phyloP scores from a whole-genome alignment of 2,113 vertebrate genomes.

The Rutilus rutilus region DNA sequence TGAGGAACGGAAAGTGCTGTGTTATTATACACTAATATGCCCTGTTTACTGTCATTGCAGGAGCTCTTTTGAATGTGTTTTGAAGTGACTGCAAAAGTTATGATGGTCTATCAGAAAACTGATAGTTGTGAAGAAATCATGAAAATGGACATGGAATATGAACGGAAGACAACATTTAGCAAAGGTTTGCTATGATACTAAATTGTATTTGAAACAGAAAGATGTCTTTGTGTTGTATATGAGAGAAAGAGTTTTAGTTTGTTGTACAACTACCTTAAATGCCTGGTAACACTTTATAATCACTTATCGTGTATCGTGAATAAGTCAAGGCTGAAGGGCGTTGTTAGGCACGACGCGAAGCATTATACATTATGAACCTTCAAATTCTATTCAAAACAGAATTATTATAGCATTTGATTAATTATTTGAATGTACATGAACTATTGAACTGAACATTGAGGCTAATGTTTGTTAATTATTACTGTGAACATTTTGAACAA shows the following conservation, averaged over 20 bases:
- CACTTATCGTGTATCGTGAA: too few relatives aligned
- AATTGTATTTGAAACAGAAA: neutral
- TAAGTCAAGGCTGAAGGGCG: too few relatives aligned
- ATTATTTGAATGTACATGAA: too few relatives aligned
- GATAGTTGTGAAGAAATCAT: neutral
- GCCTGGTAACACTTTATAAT: too few relatives aligned
- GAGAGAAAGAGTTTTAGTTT: neutral
- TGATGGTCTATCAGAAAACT: neutral
- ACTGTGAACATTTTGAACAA: too few relatives aligned
- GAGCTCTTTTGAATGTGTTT: neutral
- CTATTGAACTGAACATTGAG: too few relatives aligned
- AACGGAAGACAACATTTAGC: neutral
- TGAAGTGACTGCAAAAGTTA: neutral
- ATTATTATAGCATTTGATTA: neutral
- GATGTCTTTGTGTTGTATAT: too few relatives aligned
- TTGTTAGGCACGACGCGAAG: too few relatives aligned
- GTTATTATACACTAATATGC: neutral
- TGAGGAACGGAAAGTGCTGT: neutral
- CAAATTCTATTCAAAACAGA: neutral
- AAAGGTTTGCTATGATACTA: neutral
- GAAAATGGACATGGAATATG: neutral
- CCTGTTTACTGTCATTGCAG: neutral
- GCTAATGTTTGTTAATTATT: too few relatives aligned
- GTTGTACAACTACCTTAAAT: neutral
- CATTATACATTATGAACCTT: neutral